Evolutionary conservation across 2,888 invertebrate genomes (phyloP).

Genomic region (Acrobasis suavella): DNA sequence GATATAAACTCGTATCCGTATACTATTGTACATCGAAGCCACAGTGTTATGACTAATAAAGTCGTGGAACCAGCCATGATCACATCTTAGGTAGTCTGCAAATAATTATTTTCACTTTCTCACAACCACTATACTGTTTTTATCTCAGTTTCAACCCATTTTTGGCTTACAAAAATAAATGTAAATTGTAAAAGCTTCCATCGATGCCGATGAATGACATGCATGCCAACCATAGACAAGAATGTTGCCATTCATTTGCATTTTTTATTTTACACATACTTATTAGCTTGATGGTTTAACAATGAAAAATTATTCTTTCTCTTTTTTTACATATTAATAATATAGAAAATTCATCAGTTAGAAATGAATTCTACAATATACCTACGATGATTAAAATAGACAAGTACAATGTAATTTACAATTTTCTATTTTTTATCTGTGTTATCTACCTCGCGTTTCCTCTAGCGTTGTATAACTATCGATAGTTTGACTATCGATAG

Average conservation of each 20-base stretch:
- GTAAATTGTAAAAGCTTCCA: conserved; percentile 69
- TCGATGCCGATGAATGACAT: conserved; percentile 78
- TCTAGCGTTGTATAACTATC: too few relatives aligned
- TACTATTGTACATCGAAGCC: conserved; percentile 74
- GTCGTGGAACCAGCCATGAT: conserved; percentile 70
- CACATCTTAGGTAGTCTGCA: conserved; percentile 65
- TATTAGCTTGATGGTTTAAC: too few relatives aligned
- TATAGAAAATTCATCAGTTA: too few relatives aligned
- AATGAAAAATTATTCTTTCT: too few relatives aligned
- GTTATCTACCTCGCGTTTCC: too few relatives aligned
- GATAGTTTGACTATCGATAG: too few relatives aligned
- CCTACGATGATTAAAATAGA: too few relatives aligned
- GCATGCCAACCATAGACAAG: conserved; percentile 66
- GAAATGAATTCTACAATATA: too few relatives aligned
- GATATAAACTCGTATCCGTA: conserved; percentile 78
- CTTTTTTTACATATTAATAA: too few relatives aligned
- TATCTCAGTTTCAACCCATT: conserved; percentile 76
- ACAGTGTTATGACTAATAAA: conserved; percentile 75
- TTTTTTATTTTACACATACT: too few relatives aligned
- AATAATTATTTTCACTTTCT: conserved; percentile 53
- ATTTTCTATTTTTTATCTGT: too few relatives aligned
- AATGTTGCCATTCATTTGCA: conserved; percentile 21
- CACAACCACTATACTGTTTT: conserved; percentile 53
- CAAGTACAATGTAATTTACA: too few relatives aligned
- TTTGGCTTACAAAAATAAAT: conserved; percentile 70